Conservation (phyloP, 2,888 invertebrate genomes). For the Julus scanicus region DNA sequence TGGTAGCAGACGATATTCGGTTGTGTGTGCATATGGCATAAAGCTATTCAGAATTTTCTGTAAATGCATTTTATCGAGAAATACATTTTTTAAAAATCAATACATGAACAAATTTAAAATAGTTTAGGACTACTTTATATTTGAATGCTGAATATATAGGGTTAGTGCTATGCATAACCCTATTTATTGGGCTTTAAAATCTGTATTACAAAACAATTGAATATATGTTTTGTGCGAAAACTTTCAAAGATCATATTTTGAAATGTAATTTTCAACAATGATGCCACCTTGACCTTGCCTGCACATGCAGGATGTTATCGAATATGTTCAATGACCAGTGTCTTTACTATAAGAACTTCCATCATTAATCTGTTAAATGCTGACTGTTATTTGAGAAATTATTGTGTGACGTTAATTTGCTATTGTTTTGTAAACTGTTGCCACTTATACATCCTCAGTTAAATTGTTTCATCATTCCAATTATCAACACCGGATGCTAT, state of each 20-base stretch:
- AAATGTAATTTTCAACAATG: neutral
- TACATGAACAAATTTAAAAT: no score
- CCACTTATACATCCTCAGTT: neutral
- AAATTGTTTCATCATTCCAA: slow-evolving; percentile 34
- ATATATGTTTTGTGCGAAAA: no score
- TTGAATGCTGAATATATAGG: no score
- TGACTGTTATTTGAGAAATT: neutral
- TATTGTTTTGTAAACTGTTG: neutral
- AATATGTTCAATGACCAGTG: neutral
- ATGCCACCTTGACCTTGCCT: neutral
- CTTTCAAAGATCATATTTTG: neutral
- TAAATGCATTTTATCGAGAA: no score
- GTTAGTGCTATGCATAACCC: no score
- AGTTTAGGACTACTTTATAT: no score
- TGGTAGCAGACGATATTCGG: no score
- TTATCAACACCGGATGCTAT: slow-evolving; percentile 41
- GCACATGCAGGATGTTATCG: slow-evolving; percentile 4
- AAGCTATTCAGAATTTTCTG: no score
- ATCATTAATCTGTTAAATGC: slow-evolving; percentile 1
- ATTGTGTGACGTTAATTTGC: neutral
- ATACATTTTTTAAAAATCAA: no score
- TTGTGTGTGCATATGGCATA: no score
- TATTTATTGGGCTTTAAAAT: no score
- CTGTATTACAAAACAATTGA: no score
- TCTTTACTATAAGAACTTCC: neutral